phyloP scores from a whole-genome alignment of 2,888 invertebrate genomes.

The Dicyrtomina minuta region DNA sequence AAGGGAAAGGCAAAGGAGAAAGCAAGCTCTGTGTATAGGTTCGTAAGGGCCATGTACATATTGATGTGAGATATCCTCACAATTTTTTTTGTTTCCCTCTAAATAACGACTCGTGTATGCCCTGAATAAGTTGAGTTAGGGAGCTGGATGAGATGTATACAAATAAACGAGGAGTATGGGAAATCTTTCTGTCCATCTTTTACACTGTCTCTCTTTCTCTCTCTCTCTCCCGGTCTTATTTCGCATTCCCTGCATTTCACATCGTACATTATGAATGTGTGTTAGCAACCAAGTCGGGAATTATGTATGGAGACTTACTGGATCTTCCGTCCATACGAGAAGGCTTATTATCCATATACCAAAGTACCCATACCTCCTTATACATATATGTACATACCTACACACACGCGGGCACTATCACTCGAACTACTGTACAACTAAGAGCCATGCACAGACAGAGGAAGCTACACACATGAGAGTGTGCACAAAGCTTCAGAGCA shows the following conservation, averaged over 20 bases:
- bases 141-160: slow-evolving; percentile 26
- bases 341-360: not conserved
- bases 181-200: slow-evolving; percentile 26
- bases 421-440: no score
- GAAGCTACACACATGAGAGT: no score
- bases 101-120: no score
- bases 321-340: not conserved
- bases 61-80: no score
- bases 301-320: slow-evolving; percentile 2
- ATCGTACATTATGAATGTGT: slow-evolving; percentile 34
- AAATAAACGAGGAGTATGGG: slow-evolving; percentile 35
- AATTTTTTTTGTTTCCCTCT: no score
- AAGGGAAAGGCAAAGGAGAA: no score
- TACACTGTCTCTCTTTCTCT: slow-evolving; percentile 10
- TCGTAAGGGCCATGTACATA: no score
- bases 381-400: not conserved
- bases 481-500: no score
- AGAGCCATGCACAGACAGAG: no score
- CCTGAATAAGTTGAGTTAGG: not conserved
- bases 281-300: slow-evolving; percentile 5
- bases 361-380: not conserved
- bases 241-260: slow-evolving; percentile 29
- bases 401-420: no score
- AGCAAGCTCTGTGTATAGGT: no score
- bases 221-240: slow-evolving; percentile 22